These are phyloP conservation scores for Lutjanus argentimaculatus DNA, from an alignment of 2,797 vertebrate genomes.

Conservation along the genomic window DNA sequence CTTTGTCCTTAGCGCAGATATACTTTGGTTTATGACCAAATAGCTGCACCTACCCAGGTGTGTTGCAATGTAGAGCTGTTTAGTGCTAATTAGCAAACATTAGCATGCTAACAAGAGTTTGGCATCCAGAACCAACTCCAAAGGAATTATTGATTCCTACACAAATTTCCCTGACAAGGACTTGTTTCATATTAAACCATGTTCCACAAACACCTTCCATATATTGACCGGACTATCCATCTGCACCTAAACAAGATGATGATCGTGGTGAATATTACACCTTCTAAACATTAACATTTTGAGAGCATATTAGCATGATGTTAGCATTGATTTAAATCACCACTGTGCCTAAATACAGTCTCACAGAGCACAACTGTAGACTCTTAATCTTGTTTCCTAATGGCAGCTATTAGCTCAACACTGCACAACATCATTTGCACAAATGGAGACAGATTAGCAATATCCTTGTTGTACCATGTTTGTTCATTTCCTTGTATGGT, in stretches of 20 bases:
- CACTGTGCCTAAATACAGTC: neutral
- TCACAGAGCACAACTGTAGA: neutral
- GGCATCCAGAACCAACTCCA: neutral
- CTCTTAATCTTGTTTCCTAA: neutral
- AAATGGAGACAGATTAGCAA: constrained; percentile 30
- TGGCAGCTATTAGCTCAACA: constrained; percentile 11
- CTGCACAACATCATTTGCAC: neutral
- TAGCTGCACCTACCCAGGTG: neutral
- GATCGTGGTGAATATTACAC: neutral
- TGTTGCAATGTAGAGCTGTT: neutral
- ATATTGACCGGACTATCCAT: too few species aligned
- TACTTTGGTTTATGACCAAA: neutral
- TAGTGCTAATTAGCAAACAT: neutral
- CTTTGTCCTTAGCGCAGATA: too few species aligned
- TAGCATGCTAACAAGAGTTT: too few species aligned
- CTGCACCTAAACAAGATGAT: too few species aligned
- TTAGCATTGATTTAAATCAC: neutral
- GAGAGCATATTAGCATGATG: neutral
- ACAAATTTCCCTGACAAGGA: too few species aligned
- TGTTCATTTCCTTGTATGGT: constrained; percentile 16
- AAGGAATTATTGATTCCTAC: too few species aligned
- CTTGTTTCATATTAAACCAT: too few species aligned
- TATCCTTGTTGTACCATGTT: constrained; percentile 21
- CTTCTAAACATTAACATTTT: neutral
- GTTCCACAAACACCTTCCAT: too few species aligned